Percentiles rank a stretch among this genome's conserved stretches.
These are phyloP conservation scores for Microctonus hyperodae DNA, from an alignment of 2,888 invertebrate species.

Conservation along the genomic window DNA sequence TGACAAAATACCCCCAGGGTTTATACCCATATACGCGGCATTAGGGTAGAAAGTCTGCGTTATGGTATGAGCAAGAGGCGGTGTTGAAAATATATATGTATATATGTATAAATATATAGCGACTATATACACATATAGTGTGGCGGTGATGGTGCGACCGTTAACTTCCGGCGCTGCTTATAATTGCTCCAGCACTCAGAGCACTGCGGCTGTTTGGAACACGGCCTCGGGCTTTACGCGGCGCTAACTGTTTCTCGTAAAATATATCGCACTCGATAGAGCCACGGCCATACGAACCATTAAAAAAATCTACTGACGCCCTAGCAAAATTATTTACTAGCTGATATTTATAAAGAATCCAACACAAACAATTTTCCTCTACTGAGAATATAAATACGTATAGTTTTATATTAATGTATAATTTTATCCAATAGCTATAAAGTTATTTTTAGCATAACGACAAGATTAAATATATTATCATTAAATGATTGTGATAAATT, in stretches of 20 bases:
- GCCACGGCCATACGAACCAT: not conserved
- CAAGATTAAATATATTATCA: no score
- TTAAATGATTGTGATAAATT: no score
- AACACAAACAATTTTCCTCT: not conserved
- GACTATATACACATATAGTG: conserved; percentile 11
- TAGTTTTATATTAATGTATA: no score
- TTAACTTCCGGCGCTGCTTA: conserved; percentile 57
- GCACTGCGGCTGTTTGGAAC: conserved; percentile 40
- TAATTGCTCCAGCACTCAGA: conserved; percentile 53
- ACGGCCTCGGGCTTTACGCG: conserved; percentile 44
- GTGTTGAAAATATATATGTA: conserved; percentile 21
- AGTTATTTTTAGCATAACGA: no score
- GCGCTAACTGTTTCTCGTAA: conserved; percentile 48
- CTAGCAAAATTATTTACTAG: conserved; percentile 13
- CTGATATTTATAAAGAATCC: conserved; percentile 1
- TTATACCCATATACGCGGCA: conserved; percentile 22
- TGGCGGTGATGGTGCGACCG: conserved; percentile 41
- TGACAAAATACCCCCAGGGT: conserved; percentile 56
- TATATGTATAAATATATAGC: conserved; percentile 13
- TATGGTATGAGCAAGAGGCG: not conserved
- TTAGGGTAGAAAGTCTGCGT: conserved; percentile 30
- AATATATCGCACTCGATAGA: conserved; percentile 9
- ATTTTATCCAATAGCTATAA: no score
- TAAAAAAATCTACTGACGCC: not conserved
- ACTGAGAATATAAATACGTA: not conserved